Evolutionary conservation across 2,888 invertebrate genomes (phyloP).

Genomic region (Aporophyla nigra): DNA sequence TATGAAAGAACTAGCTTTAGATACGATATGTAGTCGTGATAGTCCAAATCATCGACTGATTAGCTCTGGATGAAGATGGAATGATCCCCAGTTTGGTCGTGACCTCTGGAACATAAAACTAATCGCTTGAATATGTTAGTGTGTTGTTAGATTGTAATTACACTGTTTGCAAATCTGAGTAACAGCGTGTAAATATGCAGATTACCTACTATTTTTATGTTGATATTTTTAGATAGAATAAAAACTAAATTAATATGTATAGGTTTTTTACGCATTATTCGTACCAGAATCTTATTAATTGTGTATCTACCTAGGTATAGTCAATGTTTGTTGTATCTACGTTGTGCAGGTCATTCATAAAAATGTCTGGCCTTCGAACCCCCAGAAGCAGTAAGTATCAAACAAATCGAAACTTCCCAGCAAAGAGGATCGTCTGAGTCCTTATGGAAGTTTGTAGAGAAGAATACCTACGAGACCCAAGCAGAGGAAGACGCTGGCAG

Average conservation of each 20-base stretch:
- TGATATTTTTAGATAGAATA: slow-evolving; percentile 27
- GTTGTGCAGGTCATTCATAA: slow-evolving; percentile 6
- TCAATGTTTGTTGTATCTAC: background rate
- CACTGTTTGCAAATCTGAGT: slow-evolving; percentile 14
- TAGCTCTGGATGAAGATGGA: background rate
- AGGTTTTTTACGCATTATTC: slow-evolving; percentile 6
- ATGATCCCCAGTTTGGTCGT: slow-evolving; percentile 1
- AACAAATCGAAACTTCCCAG: background rate
- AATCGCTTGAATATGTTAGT: background rate
- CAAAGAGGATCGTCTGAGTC: background rate
- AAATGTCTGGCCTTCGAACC: background rate
- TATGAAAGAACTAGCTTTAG: background rate
- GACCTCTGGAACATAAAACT: slow-evolving; percentile 2
- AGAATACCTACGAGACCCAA: background rate
- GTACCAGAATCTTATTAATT: slow-evolving; percentile 20
- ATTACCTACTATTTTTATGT: background rate
- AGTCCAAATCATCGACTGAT: background rate
- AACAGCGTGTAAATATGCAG: slow-evolving; percentile 16
- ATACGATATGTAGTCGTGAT: background rate
- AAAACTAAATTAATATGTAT: slow-evolving; percentile 28
- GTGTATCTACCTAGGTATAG: background rate
- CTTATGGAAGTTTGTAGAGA: background rate
- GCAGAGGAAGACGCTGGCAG: background rate
- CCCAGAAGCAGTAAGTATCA: background rate
- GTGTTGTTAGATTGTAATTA: slow-evolving; percentile 13